phyloP scores from a whole-genome alignment of 2,888 invertebrate species.

The Drosophila putrida region DNA sequence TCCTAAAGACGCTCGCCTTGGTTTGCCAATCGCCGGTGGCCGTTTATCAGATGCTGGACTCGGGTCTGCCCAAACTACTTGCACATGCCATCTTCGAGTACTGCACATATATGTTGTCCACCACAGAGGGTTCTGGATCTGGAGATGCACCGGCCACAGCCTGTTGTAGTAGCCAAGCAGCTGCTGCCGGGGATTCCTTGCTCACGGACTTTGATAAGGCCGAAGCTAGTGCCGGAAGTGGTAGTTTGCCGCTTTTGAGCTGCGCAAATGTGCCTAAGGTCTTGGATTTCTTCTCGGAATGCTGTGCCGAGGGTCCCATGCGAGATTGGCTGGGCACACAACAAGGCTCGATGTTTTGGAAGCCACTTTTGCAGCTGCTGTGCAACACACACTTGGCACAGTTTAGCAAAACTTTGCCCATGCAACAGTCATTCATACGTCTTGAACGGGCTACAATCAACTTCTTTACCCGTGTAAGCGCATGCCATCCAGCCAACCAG shows the following conservation, averaged over 20 bases:
- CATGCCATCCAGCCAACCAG: constrained; percentile 94
- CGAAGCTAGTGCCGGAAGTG: constrained; percentile 43
- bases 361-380: constrained; percentile 91
- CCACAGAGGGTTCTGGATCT: constrained; percentile 32
- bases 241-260: constrained; percentile 86
- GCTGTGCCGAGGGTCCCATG: constrained; percentile 92
- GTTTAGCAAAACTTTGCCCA: constrained; percentile 79
- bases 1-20: constrained; percentile 91
- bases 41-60: constrained; percentile 91
- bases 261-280: constrained; percentile 88
- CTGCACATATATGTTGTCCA: constrained; percentile 79
- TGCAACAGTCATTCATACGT: constrained; percentile 86
- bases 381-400: constrained; percentile 88
- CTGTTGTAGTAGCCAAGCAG: constrained; percentile 39
- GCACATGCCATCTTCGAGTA: constrained; percentile 88
- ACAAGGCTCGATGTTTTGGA: constrained; percentile 94
- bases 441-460: constrained; percentile 92
- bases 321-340: constrained; percentile 94
- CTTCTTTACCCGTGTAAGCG: constrained; percentile 93
- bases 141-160: constrained; percentile 46
- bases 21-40: constrained; percentile 93
- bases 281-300: constrained; percentile 92
- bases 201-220: constrained; percentile 69
- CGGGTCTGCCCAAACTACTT: constrained; percentile 89
- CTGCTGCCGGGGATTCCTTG: constrained; percentile 45